Evolutionary conservation across 2,113 vertebrate species (phyloP).

Genomic region (Beaufortia kweichowensis): DNA sequence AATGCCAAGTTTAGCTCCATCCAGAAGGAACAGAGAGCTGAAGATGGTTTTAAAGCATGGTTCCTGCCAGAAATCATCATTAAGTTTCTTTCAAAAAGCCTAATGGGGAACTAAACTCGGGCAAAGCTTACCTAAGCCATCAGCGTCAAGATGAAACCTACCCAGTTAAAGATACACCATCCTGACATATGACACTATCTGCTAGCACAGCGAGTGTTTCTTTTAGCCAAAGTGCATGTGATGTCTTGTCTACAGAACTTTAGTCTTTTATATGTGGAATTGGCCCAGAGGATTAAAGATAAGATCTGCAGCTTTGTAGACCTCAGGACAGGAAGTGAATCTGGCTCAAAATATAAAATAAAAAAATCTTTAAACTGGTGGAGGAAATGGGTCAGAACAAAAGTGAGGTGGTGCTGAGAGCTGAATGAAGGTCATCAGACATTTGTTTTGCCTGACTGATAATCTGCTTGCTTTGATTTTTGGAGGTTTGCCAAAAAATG

Average conservation of each 20-base stretch:
- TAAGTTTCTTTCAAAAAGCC: constrained; percentile 6
- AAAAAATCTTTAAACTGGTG: neutral
- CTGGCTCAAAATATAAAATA: too few species aligned
- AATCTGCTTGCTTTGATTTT: constrained; percentile 20
- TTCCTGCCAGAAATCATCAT: neutral
- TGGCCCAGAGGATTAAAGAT: constrained; percentile 32
- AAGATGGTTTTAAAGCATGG: constrained; percentile 1
- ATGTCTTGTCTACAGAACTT: constrained; percentile 35
- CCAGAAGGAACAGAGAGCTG: neutral
- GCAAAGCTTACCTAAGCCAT: neutral
- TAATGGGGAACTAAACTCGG: neutral
- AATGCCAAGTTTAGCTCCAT: neutral
- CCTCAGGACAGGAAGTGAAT: constrained; percentile 9
- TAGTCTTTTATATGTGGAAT: constrained; percentile 34
- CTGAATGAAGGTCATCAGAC: constrained; percentile 11
- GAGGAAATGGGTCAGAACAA: constrained; percentile 31
- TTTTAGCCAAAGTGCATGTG: constrained; percentile 21
- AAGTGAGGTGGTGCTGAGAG: neutral
- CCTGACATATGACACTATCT: constrained; percentile 3
- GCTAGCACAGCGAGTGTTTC: constrained; percentile 1
- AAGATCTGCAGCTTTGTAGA: neutral
- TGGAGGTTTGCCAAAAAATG: neutral
- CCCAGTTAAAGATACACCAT: neutral
- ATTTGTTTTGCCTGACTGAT: constrained; percentile 36
- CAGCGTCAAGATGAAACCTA: neutral